Evolutionary conservation across 2,888 invertebrate species (phyloP).

Genomic region (Cryptophagus acutangulus): DNA sequence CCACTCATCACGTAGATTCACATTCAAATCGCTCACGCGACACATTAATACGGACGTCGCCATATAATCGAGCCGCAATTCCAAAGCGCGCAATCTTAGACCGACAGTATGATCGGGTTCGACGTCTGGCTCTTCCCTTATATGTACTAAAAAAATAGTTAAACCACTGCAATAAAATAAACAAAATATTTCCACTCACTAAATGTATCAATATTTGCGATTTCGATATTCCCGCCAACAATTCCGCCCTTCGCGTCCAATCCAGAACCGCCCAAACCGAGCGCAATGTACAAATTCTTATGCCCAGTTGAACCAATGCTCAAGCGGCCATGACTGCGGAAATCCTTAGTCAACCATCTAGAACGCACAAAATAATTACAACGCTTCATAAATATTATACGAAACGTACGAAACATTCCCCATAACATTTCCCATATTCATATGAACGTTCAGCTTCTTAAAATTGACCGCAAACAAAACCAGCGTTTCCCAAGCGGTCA

Average conservation of each 20-base stretch:
- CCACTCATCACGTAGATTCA: constrained; percentile 85
- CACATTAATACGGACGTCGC: constrained; percentile 93
- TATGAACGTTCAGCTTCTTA: constrained; percentile 91
- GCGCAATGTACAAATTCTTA: constrained; percentile 85
- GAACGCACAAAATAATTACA: constrained; percentile 9
- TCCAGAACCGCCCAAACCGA: constrained; percentile 83
- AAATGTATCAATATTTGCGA: constrained; percentile 82
- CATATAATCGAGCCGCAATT: constrained; percentile 95
- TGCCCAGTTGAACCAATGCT: constrained; percentile 92
- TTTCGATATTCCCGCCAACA: constrained; percentile 91
- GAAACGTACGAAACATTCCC: constrained; percentile 78
- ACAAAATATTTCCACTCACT: constrained; percentile 52
- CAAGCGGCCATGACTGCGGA: constrained; percentile 84
- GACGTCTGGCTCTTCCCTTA: constrained; percentile 82
- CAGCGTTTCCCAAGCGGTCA: constrained; percentile 90
- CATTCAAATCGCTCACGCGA: constrained; percentile 75
- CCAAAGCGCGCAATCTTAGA: constrained; percentile 75
- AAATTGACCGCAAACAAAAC: constrained; percentile 96
- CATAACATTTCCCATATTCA: constrained; percentile 99
- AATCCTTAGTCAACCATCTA: constrained; percentile 89
- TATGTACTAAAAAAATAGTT: constrained; percentile 60
- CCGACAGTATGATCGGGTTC: constrained; percentile 78
- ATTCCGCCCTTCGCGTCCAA: constrained; percentile 96
- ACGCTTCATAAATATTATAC: background rate
- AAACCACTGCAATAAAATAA: too few species aligned